These are phyloP conservation scores for Melopsittacus undulatus DNA, from an alignment of 2,797 vertebrate species.

Conservation along the genomic window DNA sequence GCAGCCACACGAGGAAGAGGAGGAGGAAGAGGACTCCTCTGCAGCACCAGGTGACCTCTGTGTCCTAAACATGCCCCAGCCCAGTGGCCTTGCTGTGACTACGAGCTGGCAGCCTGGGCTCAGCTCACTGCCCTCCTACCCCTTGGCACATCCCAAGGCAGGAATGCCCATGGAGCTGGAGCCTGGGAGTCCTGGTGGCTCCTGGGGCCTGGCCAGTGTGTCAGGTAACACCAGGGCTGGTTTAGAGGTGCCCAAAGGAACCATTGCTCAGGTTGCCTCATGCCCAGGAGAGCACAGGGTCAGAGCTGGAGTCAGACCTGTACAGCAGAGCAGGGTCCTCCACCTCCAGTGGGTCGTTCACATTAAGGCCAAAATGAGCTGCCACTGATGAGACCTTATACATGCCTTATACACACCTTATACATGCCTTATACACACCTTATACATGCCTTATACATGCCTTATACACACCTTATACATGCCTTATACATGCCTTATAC, in stretches of 20 bases:
- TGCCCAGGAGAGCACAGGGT: background rate
- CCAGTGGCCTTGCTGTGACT: background rate
- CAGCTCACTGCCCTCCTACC: background rate
- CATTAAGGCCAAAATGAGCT: background rate
- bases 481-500: no score
- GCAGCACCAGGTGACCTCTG: background rate
- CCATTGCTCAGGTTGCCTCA: background rate
- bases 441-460: no score
- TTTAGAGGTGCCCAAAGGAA: background rate
- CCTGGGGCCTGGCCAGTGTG: background rate
- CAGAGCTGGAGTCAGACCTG: background rate
- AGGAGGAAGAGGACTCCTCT: background rate
- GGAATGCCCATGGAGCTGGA: fast-evolving
- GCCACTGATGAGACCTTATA: background rate
- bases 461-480: background rate
- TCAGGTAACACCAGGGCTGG: background rate
- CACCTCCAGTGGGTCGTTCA: background rate
- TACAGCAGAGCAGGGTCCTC: background rate
- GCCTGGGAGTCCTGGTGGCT: background rate
- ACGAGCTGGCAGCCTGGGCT: background rate
- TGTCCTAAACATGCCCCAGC: background rate
- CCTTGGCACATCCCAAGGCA: background rate
- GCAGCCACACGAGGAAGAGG: background rate
- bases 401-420: no score
- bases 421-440: background rate